A percentile compares a stretch with the other conserved stretches of the same genome.
Conservation (phyloP, 2,797 vertebrate species). For the Acrossocheilus wenchowensis region DNA sequence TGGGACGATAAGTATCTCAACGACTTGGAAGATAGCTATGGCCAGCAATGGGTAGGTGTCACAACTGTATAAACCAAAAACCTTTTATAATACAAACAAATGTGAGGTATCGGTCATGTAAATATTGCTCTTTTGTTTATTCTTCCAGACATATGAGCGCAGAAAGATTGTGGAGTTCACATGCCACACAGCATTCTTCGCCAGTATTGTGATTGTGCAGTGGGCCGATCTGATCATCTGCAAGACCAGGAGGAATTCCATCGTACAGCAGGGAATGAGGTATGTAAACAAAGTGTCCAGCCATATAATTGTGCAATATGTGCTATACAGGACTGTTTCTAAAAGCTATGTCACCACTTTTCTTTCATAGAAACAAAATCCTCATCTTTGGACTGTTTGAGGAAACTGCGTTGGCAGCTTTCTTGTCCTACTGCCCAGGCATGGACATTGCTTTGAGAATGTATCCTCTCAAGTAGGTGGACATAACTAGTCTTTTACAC, state of each 20-base stretch:
- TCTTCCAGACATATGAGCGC: conserved; percentile 88
- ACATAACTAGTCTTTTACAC: not conserved
- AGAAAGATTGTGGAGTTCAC: conserved; percentile 97
- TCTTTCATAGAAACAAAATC: conserved; percentile 89
- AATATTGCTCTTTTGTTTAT: not conserved
- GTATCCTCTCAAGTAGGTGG: conserved; percentile 94
- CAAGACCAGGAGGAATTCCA: conserved; percentile 95
- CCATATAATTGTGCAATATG: not conserved
- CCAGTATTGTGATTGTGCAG: conserved; percentile 95
- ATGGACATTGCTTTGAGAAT: conserved; percentile 95
- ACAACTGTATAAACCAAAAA: not conserved
- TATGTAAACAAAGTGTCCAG: conserved; percentile 68
- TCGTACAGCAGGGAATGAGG: conserved; percentile 98
- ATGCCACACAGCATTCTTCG: conserved; percentile 96
- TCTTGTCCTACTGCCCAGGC: conserved; percentile 95
- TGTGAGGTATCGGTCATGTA: not conserved
- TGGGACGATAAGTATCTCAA: conserved; percentile 92
- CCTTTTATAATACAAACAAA: not conserved
- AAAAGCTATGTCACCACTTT: not conserved
- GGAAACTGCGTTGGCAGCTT: conserved; percentile 94
- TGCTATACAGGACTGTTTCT: not conserved
- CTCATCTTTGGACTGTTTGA: conserved; percentile 98
- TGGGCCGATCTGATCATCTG: conserved; percentile 98
- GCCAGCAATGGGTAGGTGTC: conserved; percentile 95
- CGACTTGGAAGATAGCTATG: conserved; percentile 94